Evolutionary conservation across 2,797 vertebrate genomes (phyloP).

Genomic region (Chromis chromis): DNA sequence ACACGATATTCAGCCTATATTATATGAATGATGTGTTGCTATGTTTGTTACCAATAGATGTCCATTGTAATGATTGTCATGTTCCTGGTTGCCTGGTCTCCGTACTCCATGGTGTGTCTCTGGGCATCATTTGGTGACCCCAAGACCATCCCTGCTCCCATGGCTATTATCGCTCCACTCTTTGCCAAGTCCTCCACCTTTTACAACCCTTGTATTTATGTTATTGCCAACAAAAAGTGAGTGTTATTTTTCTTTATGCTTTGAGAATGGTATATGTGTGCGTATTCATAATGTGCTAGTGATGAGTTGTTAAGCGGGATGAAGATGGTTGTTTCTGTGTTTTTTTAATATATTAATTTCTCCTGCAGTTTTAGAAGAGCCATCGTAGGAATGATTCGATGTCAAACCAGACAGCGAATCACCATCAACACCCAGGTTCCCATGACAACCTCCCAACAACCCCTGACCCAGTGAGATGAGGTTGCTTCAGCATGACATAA

Average conservation of each 20-base stretch:
- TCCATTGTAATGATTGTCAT: conserved; percentile 96
- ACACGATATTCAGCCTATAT: neutral
- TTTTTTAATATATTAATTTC: neutral
- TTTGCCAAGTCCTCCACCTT: conserved; percentile 99
- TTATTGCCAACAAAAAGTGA: conserved; percentile 96
- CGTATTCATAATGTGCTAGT: neutral
- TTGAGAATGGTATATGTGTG: neutral
- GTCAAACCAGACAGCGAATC: conserved; percentile 89
- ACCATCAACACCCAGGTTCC: conserved; percentile 88
- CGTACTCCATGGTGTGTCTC: conserved; percentile 95
- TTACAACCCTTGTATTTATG: conserved; percentile 99
- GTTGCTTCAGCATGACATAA: too few species aligned
- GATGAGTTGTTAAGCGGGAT: too few species aligned
- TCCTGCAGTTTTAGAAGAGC: conserved; percentile 86
- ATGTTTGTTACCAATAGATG: conserved; percentile 87
- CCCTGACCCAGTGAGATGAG: conserved; percentile 77
- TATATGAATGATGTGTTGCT: neutral
- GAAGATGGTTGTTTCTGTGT: neutral
- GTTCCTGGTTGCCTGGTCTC: conserved; percentile 98
- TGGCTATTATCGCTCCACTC: conserved; percentile 96
- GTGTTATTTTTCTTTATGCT: conserved; percentile 39
- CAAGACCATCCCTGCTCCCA: conserved; percentile 89
- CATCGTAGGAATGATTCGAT: conserved; percentile 91
- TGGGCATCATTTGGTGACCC: conserved; percentile 97
- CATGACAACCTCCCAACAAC: conserved; percentile 86